phyloP scores from a whole-genome alignment of 1,140 invertebrate genomes.

The Colletes latitarsis region DNA sequence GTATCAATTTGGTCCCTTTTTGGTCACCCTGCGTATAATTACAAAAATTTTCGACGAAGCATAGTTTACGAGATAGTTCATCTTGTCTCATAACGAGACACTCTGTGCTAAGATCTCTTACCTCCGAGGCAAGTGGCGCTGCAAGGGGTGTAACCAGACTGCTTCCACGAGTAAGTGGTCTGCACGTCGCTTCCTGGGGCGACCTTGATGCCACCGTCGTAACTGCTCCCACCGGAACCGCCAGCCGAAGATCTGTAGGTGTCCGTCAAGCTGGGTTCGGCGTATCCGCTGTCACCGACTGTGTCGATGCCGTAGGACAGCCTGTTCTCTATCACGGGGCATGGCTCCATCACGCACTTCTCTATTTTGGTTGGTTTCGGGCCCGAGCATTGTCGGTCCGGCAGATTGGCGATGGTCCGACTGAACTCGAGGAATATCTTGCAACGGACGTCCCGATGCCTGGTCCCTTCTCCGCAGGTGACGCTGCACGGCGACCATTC shows the following conservation, averaged over 20 bases:
- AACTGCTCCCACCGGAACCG: constrained; percentile 53
- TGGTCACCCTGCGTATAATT: no score
- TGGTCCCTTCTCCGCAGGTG: constrained; percentile 93
- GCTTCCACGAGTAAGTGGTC: constrained; percentile 90
- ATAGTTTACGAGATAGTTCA: no score
- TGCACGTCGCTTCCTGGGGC: constrained; percentile 81
- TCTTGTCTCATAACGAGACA: no score
- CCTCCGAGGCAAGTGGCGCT: constrained; percentile 97
- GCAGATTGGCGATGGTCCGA: constrained; percentile 90
- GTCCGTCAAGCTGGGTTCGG: constrained; percentile 84
- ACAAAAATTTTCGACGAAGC: no score
- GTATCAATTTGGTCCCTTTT: no score
- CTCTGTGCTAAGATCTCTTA: no score
- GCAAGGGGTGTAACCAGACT: constrained; percentile 93
- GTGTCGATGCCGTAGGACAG: constrained; percentile 79
- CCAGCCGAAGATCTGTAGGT: constrained; percentile 79
- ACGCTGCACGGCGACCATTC: constrained; percentile 95
- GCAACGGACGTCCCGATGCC: constrained; percentile 91
- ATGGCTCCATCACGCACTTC: constrained; percentile 89
- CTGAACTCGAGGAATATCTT: constrained; percentile 97
- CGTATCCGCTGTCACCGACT: constrained; percentile 78
- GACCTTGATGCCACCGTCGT: constrained; percentile 82
- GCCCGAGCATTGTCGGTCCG: constrained; percentile 93
- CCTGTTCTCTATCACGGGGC: constrained; percentile 78
- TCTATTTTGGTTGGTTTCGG: constrained; percentile 90